Percentiles rank a stretch among this genome's conserved stretches.
Evolutionary conservation across 2,797 vertebrate genomes (phyloP).

Genomic region (Danio kyathit): DNA sequence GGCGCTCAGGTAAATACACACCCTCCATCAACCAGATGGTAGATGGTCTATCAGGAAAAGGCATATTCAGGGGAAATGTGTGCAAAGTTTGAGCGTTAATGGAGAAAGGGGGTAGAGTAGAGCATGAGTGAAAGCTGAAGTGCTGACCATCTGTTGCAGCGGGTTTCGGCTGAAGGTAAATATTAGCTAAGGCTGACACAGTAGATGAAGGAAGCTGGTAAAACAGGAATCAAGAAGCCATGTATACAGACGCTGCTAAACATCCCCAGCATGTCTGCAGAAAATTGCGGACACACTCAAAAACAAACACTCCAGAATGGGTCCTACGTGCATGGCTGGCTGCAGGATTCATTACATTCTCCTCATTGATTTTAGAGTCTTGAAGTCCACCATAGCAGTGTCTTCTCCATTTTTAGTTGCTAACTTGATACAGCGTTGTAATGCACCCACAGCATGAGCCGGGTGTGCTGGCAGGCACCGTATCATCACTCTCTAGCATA

Average conservation of each 20-base stretch:
- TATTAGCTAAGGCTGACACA: slow-evolving; percentile 71
- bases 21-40: slow-evolving; percentile 52
- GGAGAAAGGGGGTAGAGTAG: slow-evolving; percentile 58
- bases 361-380: slow-evolving; percentile 20
- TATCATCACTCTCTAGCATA: slow-evolving; percentile 40
- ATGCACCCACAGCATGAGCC: slow-evolving; percentile 27
- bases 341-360: slow-evolving; percentile 36
- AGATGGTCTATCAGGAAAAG: slow-evolving; percentile 33
- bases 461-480: slow-evolving; percentile 19
- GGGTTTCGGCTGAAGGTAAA: slow-evolving; percentile 63
- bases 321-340: background rate
- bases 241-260: background rate
- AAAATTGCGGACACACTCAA: background rate
- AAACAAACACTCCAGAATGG: background rate
- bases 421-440: slow-evolving; percentile 46
- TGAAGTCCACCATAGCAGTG: slow-evolving; percentile 5
- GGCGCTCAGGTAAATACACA: slow-evolving; percentile 15
- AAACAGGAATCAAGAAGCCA: slow-evolving; percentile 65
- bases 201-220: slow-evolving; percentile 62
- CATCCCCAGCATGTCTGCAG: background rate
- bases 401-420: slow-evolving; percentile 26
- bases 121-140: slow-evolving; percentile 67
- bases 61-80: slow-evolving; percentile 1
- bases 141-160: slow-evolving; percentile 74
- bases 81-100: slow-evolving; percentile 12